Base-by-base conservation (phyloP, 2,888 invertebrate genomes). In the Drosophila niveifrons region DNA sequence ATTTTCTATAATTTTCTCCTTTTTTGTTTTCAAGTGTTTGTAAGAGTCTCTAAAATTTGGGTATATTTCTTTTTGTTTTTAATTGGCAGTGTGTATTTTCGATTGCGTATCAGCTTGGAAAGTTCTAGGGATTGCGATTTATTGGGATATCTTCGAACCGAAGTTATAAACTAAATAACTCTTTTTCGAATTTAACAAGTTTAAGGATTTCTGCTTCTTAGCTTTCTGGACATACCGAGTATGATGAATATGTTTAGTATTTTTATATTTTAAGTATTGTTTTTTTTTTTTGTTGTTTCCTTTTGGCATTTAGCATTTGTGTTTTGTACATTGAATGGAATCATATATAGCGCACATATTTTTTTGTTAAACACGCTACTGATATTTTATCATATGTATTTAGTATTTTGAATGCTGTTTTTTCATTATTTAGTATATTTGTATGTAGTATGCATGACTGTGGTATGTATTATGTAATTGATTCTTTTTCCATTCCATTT, bases 301-400 rank as follows among this genome's bases (percentile, higher is more conserved):
- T 56, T 75, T 69, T 75, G 66, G 65, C 63, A 72, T 76, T 70
- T 66, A 57, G 52, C 62, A 55, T 64, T 68, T 56, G 56, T 52
- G 57, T 65, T 83, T 85, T 86, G 87, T 85, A 85, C 87, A 87
- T 73, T 76, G 67, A 80, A 86, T 86, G 75, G 79, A 86, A 82
- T 80, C 57, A 71, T 74, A 50, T 70, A 66, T 66, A 61, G 75
- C 56, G 75, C 59, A 56, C 43, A 61, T 69, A 36, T 47, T 50
- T 29, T 39, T 34, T 13, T 41, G 13, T 41, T 41, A 11, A 71
- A 72, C 61, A 62, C 39, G 57, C 72, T 72, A 76, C 43, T 55
- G 69, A 77, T 69, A 55, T 29, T 53, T 52, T 52, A 43, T 57
- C 39, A 36, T 52, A 64, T 66, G 23, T 53, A 36, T 47, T 58